Conservation (phyloP, 2,797 vertebrate species). For the Rhinichthys osculus region DNA sequence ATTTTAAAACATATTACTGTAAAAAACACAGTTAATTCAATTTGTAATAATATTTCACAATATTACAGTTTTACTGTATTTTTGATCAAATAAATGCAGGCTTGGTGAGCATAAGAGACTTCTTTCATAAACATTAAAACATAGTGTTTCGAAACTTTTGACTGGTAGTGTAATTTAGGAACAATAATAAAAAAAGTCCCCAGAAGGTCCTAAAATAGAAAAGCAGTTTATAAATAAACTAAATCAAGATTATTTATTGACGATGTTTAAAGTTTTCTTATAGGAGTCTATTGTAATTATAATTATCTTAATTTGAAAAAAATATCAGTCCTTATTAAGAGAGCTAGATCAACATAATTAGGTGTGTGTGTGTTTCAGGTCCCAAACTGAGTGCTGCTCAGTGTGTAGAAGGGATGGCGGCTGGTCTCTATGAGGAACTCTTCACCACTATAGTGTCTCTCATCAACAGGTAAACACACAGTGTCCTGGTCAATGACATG, state of each 20-base stretch:
- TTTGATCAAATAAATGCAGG: not conserved
- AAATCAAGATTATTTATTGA: no score
- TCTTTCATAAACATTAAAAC: no score
- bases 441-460: constrained; percentile 86
- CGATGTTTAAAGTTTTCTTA: no score
- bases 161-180: no score
- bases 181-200: no score
- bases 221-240: no score
- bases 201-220: not conserved
- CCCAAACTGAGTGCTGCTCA: constrained; percentile 86
- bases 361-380: constrained; percentile 71
- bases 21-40: not conserved
- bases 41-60: not conserved
- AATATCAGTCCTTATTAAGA: no score
- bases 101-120: not conserved
- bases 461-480: constrained; percentile 89
- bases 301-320: not conserved
- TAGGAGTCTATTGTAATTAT: no score
- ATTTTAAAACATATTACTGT: not conserved
- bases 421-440: constrained; percentile 92
- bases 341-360: not conserved
- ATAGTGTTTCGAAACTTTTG: no score
- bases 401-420: constrained; percentile 92
- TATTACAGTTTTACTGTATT: not conserved
- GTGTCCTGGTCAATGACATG: not conserved